Conservation (phyloP, 2,113 vertebrate species). For the Oreamnos americanus region DNA sequence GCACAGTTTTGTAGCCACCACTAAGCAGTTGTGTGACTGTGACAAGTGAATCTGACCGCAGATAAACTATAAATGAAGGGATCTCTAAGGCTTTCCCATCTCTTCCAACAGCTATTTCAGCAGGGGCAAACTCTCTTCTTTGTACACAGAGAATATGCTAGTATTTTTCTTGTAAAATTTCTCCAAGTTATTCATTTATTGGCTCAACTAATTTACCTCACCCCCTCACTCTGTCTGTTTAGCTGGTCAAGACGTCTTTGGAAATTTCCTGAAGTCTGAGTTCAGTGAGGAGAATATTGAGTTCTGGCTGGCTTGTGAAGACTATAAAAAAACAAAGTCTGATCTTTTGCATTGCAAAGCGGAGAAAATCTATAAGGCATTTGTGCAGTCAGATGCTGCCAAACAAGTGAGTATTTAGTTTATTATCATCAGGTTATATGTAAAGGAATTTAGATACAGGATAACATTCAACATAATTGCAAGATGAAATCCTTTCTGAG, state of each 20-base stretch:
- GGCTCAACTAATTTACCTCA: neutral
- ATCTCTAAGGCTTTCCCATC: neutral
- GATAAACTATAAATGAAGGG: neutral
- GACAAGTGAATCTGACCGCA: neutral
- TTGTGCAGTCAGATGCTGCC: slow-evolving; percentile 87
- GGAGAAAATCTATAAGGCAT: slow-evolving; percentile 87
- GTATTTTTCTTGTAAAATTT: neutral
- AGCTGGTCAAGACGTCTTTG: slow-evolving; percentile 87
- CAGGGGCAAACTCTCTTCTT: neutral
- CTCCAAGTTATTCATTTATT: neutral
- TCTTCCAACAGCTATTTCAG: neutral
- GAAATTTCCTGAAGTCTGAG: slow-evolving; percentile 90
- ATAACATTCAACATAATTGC: neutral
- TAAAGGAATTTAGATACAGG: neutral
- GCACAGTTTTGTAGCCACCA: neutral
- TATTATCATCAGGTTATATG: neutral
- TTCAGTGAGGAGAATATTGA: slow-evolving; percentile 95
- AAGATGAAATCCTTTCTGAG: neutral
- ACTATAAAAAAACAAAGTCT: slow-evolving; percentile 86
- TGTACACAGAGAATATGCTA: neutral
- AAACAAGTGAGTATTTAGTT: slow-evolving; percentile 85
- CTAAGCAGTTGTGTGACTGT: neutral
- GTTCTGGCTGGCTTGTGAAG: slow-evolving; percentile 94
- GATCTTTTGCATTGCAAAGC: slow-evolving; percentile 84
- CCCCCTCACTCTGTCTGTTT: neutral